phyloP scores from a whole-genome alignment of 2,113 vertebrate genomes.

The Nibea coibor region DNA sequence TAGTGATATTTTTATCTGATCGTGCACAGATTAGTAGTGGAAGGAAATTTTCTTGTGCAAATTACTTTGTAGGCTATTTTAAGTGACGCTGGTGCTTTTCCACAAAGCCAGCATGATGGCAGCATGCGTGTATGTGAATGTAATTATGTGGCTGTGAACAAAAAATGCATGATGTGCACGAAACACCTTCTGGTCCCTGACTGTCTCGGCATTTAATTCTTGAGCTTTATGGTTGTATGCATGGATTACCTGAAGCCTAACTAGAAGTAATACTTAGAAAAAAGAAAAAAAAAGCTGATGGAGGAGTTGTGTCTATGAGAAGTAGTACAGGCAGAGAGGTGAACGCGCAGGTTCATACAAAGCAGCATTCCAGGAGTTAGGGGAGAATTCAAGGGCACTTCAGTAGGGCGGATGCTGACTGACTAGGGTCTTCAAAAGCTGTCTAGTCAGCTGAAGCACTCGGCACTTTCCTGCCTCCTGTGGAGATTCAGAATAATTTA shows the following conservation, averaged over 20 bases:
- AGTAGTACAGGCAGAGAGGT: constrained; percentile 7
- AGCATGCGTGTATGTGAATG: background rate
- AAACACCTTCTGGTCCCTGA: background rate
- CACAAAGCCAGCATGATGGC: background rate
- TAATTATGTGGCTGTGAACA: constrained; percentile 6
- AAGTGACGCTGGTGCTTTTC: background rate
- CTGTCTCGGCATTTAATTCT: constrained; percentile 9
- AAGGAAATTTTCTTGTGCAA: constrained; percentile 1
- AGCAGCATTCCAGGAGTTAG: constrained; percentile 5
- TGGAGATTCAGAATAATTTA: constrained; percentile 15
- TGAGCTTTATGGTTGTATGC: background rate
- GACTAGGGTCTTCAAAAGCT: background rate
- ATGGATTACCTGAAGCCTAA: background rate
- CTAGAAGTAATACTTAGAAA: background rate
- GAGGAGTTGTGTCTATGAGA: background rate
- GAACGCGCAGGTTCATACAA: constrained; percentile 11
- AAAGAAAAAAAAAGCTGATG: background rate
- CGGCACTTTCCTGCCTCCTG: background rate
- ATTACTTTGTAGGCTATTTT: background rate
- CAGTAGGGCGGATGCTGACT: constrained; percentile 4
- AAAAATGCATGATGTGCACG: constrained; percentile 7
- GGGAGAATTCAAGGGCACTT: constrained; percentile 30
- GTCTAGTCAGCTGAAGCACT: background rate
- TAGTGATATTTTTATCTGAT: constrained; percentile 17
- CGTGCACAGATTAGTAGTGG: constrained; percentile 13